phyloP scores from a whole-genome alignment of 2,888 invertebrate species.

The Hydriomena furcata region DNA sequence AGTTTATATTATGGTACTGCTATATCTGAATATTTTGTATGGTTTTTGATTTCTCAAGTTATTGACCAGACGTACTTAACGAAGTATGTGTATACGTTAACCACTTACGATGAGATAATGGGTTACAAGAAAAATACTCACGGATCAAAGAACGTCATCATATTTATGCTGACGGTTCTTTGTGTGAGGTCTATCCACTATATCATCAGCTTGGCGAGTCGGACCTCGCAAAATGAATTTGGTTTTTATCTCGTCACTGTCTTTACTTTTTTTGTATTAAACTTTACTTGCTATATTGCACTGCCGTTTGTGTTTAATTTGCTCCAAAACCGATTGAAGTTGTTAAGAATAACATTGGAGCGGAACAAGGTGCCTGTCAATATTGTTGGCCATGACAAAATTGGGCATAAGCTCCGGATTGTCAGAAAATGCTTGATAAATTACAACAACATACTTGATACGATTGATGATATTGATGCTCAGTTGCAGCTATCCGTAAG shows the following conservation, averaged over 20 bases:
- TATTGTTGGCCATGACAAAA: slow-evolving; percentile 2
- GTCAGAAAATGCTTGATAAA: slow-evolving; percentile 7
- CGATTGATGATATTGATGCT: not conserved
- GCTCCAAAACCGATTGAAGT: not conserved
- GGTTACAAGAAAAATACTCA: not conserved
- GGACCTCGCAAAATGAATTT: not conserved
- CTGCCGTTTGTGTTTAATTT: not conserved
- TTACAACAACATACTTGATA: slow-evolving; percentile 2
- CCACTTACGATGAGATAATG: slow-evolving; percentile 1
- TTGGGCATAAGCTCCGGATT: not conserved
- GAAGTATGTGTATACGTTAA: not conserved
- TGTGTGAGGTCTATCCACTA: not conserved
- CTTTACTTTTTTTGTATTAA: not conserved
- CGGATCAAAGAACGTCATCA: not conserved
- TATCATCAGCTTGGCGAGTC: not conserved
- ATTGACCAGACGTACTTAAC: not conserved
- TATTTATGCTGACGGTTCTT: not conserved
- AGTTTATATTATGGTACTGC: not conserved
- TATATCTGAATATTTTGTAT: not conserved
- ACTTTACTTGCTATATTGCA: not conserved
- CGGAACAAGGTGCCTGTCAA: slow-evolving; percentile 1
- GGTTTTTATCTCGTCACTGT: not conserved
- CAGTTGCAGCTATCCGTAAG: slow-evolving; percentile 3
- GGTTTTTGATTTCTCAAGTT: not conserved
- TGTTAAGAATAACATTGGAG: not conserved